Percentiles rank a stretch among this genome's conserved stretches.
These are phyloP conservation scores for Lates calcarifer DNA, from an alignment of 2,113 vertebrate species.

Conservation along the genomic window DNA sequence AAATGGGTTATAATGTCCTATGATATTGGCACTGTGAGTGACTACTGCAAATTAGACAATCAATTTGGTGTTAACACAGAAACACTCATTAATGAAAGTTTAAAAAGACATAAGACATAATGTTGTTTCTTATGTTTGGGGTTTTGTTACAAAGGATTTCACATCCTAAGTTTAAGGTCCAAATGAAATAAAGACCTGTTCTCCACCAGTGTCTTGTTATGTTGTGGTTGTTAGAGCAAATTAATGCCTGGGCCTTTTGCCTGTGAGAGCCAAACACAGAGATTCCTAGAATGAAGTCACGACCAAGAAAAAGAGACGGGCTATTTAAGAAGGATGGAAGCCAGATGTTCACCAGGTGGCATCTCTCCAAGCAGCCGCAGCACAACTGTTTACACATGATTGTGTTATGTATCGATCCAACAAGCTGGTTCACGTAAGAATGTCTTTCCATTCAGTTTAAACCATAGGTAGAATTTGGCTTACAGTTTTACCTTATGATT, in stretches of 20 bases:
- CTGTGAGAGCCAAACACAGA: conserved; percentile 31
- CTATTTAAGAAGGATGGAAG: conserved; percentile 60
- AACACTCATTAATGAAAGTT: background rate
- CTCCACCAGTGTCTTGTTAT: conserved; percentile 17
- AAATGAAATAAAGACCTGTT: conserved; percentile 30
- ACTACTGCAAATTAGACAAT: background rate
- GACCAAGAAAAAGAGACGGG: conserved; percentile 51
- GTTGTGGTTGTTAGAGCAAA: conserved; percentile 40
- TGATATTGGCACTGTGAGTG: no score
- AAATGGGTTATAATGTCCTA: background rate
- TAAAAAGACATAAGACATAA: background rate
- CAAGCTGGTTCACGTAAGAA: background rate
- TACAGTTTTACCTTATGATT: background rate
- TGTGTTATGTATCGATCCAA: conserved; percentile 47
- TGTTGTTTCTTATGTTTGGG: background rate
- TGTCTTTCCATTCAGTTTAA: conserved; percentile 14
- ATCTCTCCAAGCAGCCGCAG: conserved; percentile 38
- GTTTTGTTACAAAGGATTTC: background rate
- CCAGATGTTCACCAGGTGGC: conserved; percentile 72
- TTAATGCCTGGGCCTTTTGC: conserved; percentile 18
- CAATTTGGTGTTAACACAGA: background rate
- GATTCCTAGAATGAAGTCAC: conserved; percentile 64
- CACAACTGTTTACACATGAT: conserved; percentile 65
- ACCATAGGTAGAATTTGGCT: background rate
- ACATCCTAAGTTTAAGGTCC: background rate